phyloP scores from a whole-genome alignment of 1,140 invertebrate species.

The Pseudomyrmex concolor region DNA sequence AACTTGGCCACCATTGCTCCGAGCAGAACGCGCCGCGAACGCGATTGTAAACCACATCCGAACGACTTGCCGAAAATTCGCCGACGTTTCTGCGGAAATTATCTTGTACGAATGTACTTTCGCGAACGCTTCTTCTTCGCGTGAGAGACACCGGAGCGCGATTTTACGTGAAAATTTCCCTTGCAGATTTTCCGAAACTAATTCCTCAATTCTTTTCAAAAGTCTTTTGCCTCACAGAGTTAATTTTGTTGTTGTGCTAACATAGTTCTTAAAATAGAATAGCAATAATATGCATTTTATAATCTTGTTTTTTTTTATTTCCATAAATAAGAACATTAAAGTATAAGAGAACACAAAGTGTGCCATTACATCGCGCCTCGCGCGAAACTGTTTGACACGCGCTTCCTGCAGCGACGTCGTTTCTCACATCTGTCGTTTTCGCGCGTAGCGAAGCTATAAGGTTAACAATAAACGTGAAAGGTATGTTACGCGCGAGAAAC shows the following conservation, averaged over 20 bases:
- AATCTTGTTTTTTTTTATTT: conserved; percentile 6
- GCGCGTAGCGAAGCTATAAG: neutral
- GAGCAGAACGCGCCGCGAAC: conserved; percentile 10
- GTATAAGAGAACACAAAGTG: neutral
- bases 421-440: conserved; percentile 26
- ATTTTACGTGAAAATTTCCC: conserved; percentile 6
- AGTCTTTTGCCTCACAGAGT: neutral
- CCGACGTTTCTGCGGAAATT: neutral
- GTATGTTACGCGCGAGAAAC: neutral
- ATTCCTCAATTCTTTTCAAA: too few species aligned
- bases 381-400: neutral
- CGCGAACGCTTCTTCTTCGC: neutral
- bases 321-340: conserved; percentile 30
- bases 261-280: conserved; percentile 36
- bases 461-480: conserved; percentile 20
- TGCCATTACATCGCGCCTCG: conserved; percentile 30
- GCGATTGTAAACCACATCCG: conserved; percentile 33
- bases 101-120: neutral
- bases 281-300: conserved; percentile 18
- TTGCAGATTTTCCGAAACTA: neutral
- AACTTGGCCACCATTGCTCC: conserved; percentile 69
- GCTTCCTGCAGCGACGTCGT: conserved; percentile 13
- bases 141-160: neutral
- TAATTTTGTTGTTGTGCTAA: neutral
- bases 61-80: conserved; percentile 25